These are phyloP conservation scores for Tetramorium parvispinum DNA, from an alignment of 1,140 invertebrate genomes.

Conservation along the genomic window DNA sequence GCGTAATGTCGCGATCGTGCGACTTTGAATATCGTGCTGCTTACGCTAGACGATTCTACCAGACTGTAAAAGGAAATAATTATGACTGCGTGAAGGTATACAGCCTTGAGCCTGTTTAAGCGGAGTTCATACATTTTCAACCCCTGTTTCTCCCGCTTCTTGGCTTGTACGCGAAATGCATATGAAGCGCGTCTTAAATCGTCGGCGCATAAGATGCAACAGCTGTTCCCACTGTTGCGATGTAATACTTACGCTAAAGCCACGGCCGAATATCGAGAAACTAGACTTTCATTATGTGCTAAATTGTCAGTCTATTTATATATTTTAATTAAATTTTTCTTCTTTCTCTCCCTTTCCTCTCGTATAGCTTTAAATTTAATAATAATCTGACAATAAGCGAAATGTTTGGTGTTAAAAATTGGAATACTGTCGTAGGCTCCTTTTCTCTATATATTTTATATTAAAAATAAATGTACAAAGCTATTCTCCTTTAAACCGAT, in stretches of 20 bases:
- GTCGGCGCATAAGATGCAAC: constrained; percentile 33
- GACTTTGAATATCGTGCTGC: neutral
- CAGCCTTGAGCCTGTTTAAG: constrained; percentile 42
- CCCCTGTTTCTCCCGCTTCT: constrained; percentile 45
- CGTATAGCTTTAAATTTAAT: neutral
- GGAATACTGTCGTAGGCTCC: neutral
- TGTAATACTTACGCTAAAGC: neutral
- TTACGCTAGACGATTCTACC: neutral
- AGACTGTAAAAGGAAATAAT: constrained; percentile 29
- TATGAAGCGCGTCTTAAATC: constrained; percentile 53
- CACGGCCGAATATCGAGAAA: constrained; percentile 8
- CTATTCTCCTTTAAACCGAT: neutral
- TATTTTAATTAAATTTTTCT: neutral
- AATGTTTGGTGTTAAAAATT: constrained; percentile 1
- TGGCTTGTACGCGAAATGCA: constrained; percentile 40
- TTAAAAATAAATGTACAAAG: neutral
- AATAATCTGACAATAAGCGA: neutral
- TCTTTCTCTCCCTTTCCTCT: neutral
- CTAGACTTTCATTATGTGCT: neutral
- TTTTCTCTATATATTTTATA: neutral
- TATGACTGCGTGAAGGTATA: constrained; percentile 24
- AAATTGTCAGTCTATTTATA: neutral
- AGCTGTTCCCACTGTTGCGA: constrained; percentile 56
- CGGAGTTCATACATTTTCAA: constrained; percentile 44
- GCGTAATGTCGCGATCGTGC: neutral